Evolutionary conservation across 2,113 vertebrate species (phyloP).

Genomic region (Polyodon spathula): DNA sequence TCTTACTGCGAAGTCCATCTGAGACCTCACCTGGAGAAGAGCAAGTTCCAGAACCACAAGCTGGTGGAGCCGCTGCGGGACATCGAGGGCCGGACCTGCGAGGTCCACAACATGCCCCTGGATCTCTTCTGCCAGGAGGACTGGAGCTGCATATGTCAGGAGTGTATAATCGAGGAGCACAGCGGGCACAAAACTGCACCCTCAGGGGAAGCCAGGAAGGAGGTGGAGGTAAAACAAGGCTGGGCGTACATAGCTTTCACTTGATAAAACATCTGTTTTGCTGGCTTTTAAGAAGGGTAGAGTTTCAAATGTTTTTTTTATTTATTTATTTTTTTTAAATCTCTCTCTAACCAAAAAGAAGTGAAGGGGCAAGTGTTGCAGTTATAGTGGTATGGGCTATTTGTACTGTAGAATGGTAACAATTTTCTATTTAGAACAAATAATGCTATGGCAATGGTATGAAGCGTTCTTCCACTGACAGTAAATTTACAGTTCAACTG

Average conservation of each 20-base stretch:
- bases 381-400: too few species aligned
- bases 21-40: slow-evolving; percentile 69
- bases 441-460: too few species aligned
- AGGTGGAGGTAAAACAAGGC: slow-evolving; percentile 52
- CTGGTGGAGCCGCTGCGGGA: slow-evolving; percentile 66
- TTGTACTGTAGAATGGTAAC: too few species aligned
- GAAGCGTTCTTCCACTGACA: too few species aligned
- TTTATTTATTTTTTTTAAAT: too few species aligned
- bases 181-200: slow-evolving; percentile 40
- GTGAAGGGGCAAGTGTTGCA: too few species aligned
- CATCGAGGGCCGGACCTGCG: slow-evolving; percentile 60
- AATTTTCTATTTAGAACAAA: too few species aligned
- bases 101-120: slow-evolving; percentile 55
- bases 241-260: not conserved
- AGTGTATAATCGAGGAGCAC: slow-evolving; percentile 58
- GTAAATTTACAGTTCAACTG: too few species aligned
- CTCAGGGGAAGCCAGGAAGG: slow-evolving; percentile 46
- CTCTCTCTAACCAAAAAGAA: too few species aligned
- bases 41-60: slow-evolving; percentile 64
- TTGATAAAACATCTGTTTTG: too few species aligned
- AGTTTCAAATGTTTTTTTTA: too few species aligned
- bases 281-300: too few species aligned
- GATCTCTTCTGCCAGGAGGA: slow-evolving; percentile 63
- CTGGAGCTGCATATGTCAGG: slow-evolving; percentile 59
- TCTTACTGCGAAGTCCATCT: slow-evolving; percentile 71